Percentiles rank a stretch among this genome's conserved stretches.
These are phyloP conservation scores for Coranthus polyacanthus DNA, from an alignment of 2,797 vertebrate genomes.

Conservation along the genomic window DNA sequence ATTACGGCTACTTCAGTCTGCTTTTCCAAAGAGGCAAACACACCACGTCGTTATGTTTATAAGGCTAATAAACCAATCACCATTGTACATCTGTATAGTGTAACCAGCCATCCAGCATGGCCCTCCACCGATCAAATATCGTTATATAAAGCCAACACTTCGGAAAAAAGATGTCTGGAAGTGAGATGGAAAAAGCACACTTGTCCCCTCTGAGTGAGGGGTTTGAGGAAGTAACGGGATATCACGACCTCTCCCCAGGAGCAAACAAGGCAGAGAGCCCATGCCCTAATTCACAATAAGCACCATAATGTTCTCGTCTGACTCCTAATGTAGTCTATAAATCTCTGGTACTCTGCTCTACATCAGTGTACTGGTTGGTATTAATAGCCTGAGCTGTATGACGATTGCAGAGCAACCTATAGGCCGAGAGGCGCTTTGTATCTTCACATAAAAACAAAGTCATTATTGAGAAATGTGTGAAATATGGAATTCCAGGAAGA, in stretches of 20 bases:
- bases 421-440: constrained; percentile 41
- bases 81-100: constrained; percentile 69
- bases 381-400: constrained; percentile 67
- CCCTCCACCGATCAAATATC: constrained; percentile 76
- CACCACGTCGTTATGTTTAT: constrained; percentile 68
- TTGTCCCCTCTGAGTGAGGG: constrained; percentile 75
- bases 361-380: constrained; percentile 68
- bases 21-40: constrained; percentile 57
- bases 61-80: constrained; percentile 76
- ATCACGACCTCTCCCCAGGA: constrained; percentile 69
- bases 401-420: constrained; percentile 34
- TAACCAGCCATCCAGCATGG: constrained; percentile 66
- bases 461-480: constrained; percentile 44
- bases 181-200: constrained; percentile 78
- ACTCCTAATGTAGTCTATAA: constrained; percentile 79
- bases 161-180: constrained; percentile 74
- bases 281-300: constrained; percentile 78
- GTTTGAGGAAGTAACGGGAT: constrained; percentile 77
- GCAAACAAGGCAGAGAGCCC: constrained; percentile 75
- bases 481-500: constrained; percentile 51
- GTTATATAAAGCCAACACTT: constrained; percentile 76
- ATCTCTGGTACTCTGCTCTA: constrained; percentile 75
- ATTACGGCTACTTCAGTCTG: constrained; percentile 30
- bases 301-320: constrained; percentile 78
- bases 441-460: constrained; percentile 49